Base-by-base conservation (phyloP, 2,113 vertebrate species). In the Oncorhynchus kisutch region DNA sequence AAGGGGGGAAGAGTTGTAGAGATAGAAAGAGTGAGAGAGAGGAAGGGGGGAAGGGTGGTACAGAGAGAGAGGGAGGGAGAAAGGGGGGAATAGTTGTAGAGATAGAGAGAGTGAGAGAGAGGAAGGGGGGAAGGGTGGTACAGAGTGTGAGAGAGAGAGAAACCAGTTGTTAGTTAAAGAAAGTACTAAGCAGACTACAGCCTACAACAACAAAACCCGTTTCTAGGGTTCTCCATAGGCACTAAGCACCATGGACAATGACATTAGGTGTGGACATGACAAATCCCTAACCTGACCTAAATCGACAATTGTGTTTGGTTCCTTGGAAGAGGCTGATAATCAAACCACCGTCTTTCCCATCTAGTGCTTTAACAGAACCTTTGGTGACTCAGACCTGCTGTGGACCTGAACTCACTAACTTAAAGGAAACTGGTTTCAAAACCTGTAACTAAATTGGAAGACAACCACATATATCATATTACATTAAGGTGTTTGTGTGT, bases 231-330 rank as follows among this genome's bases (percentile, higher is more conserved):
- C 74, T 49, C 72, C 51, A 70, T 64, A 72, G 75, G 72, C 54
- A 74, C 69, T 60, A 74, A 84, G 78, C 67, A 74, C 66, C 73
- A 11, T 82, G 78, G 74, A 73, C 70, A 75, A 78, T 78, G 34
- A 59, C 51, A 51, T 84, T 22, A 66, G 20, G 72, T 59, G 67
- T 74, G 82, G 81, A 74, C 71, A 60, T 76, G 74, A 24, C 51
- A 60, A 72, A 82, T 81, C 39, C 49, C 65, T 48, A 79, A 74
- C 81, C 71, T 77, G 71, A 79, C 57, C 7, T 74, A 29, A 78
- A 65, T 67, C 54, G 48, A 59, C 60, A 11, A 54, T 54, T 54
- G 51, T 54, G 51, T 54, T 54, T 54, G 51, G 51, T 18, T 54
- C 51, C 16, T 54, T 18, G 14, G 5, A 54, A 54, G 16, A 54